phyloP scores from a whole-genome alignment of 2,113 vertebrate genomes.

The Clarias macrocephalus region DNA sequence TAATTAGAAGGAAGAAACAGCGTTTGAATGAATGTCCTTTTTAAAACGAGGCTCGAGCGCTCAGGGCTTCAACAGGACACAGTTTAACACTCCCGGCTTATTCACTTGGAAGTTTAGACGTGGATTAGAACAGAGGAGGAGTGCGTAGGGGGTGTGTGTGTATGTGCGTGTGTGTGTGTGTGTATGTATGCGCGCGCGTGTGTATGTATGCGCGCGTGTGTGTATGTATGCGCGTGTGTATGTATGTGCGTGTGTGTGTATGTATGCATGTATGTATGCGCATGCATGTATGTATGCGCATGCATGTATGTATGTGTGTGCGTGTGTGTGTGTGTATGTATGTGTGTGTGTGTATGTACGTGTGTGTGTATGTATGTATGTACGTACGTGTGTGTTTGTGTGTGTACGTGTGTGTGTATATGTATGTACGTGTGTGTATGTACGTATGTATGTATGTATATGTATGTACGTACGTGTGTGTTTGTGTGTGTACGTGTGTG shows the following conservation, averaged over 20 bases:
- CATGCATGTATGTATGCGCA: no score
- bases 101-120: background rate
- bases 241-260: background rate
- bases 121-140: background rate
- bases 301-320: background rate
- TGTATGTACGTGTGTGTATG: no score
- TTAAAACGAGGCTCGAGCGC: background rate
- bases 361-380: no score
- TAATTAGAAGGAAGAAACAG: background rate
- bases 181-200: no score
- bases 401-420: background rate
- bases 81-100: background rate
- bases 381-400: no score
- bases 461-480: no score
- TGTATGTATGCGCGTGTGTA: background rate
- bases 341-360: background rate
- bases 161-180: background rate
- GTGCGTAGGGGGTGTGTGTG: background rate
- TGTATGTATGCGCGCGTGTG: background rate
- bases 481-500: background rate
- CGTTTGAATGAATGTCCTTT: background rate
- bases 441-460: background rate
- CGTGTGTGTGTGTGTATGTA: no score
- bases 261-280: no score
- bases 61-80: no score